A percentile compares a stretch with the other conserved stretches of the same genome.
These are phyloP conservation scores for Camponotus pennsylvanicus DNA, from an alignment of 1,140 invertebrate genomes.

Conservation along the genomic window DNA sequence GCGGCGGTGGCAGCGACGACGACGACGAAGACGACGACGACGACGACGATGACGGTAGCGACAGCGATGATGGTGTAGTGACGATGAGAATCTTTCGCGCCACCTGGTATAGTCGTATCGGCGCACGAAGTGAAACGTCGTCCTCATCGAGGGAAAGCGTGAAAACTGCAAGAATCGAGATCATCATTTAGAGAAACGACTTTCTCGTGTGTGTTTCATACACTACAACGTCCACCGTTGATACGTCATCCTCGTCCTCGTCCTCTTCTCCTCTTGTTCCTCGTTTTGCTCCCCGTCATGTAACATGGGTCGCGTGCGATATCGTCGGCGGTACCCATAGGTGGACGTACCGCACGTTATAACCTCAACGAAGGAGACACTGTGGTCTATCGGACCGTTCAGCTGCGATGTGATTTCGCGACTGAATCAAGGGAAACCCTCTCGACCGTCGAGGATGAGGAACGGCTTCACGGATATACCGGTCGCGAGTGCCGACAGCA, in stretches of 20 bases:
- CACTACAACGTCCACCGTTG: background rate
- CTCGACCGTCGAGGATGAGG: slow-evolving; percentile 67
- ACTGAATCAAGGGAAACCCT: background rate
- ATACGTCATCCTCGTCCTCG: slow-evolving; percentile 34
- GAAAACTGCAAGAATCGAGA: slow-evolving; percentile 64
- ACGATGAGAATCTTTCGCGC: slow-evolving; percentile 68
- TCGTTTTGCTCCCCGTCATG: slow-evolving; percentile 38
- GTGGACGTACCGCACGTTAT: slow-evolving; percentile 58
- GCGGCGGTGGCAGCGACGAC: background rate
- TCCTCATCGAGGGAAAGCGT: slow-evolving; percentile 68
- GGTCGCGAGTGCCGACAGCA: slow-evolving; percentile 71
- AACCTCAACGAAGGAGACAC: slow-evolving; percentile 62
- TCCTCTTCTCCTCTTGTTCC: background rate
- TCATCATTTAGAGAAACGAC: slow-evolving; percentile 30
- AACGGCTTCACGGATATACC: slow-evolving; percentile 72
- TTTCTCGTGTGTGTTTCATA: slow-evolving; percentile 48
- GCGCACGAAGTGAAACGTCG: slow-evolving; percentile 68
- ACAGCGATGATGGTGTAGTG: background rate
- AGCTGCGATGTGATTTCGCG: slow-evolving; percentile 64
- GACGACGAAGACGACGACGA: background rate
- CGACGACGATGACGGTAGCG: background rate
- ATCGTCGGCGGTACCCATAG: slow-evolving; percentile 64
- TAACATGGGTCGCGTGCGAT: slow-evolving; percentile 72
- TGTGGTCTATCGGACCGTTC: slow-evolving; percentile 22
- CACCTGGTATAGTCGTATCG: slow-evolving; percentile 66